Percentiles rank a stretch among this genome's conserved stretches.
These are phyloP conservation scores for Hesperophylax magnus DNA, from an alignment of 1,140 invertebrate species.

Conservation along the genomic window DNA sequence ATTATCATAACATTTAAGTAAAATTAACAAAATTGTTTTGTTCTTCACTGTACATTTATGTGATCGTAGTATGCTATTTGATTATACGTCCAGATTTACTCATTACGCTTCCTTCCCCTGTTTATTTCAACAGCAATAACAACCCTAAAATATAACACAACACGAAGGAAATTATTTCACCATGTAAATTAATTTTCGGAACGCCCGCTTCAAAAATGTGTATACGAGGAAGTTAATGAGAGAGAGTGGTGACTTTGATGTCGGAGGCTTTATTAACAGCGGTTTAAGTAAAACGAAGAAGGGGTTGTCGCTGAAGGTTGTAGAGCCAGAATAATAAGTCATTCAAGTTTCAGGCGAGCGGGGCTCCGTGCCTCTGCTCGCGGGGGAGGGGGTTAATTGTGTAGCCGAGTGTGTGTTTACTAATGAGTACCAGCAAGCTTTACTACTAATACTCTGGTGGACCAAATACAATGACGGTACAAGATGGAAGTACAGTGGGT, in stretches of 20 bases:
- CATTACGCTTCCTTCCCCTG: too few relatives aligned
- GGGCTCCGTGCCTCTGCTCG: not conserved
- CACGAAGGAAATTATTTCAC: too few relatives aligned
- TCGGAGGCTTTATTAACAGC: conserved; percentile 27
- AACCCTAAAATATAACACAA: not conserved
- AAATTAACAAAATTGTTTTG: too few relatives aligned
- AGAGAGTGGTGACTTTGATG: conserved; percentile 20
- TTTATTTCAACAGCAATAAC: too few relatives aligned
- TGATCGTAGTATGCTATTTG: too few relatives aligned
- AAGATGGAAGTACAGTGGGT: too few relatives aligned
- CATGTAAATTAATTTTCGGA: too few relatives aligned
- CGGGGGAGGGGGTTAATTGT: not conserved
- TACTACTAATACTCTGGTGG: too few relatives aligned
- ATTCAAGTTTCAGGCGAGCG: conserved; percentile 10
- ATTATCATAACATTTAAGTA: too few relatives aligned
- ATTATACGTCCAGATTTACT: too few relatives aligned
- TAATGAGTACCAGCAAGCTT: not conserved
- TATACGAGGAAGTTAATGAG: not conserved
- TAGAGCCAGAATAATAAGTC: conserved; percentile 3
- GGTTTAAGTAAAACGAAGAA: conserved; percentile 24
- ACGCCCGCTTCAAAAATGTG: not conserved
- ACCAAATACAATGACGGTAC: too few relatives aligned
- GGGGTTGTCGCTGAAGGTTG: conserved; percentile 2
- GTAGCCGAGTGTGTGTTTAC: conserved; percentile 9
- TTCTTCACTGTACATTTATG: too few relatives aligned